A percentile compares a stretch with the other conserved stretches of the same genome.
Conservation (phyloP, 2,888 invertebrate genomes). For the Platynereis dumerilii region DNA sequence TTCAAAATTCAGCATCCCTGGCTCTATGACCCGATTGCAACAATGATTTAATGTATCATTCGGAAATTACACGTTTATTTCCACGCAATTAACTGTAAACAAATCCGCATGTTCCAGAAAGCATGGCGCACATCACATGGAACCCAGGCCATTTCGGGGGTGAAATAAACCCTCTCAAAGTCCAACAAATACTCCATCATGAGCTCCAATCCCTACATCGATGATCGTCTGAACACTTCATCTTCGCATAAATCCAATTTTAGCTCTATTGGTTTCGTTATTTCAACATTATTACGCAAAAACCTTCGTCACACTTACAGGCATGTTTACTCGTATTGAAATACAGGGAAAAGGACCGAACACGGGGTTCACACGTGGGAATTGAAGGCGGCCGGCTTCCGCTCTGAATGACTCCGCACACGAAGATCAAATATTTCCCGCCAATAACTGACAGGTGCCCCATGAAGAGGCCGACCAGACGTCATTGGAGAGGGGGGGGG, state of each 20-base stretch:
- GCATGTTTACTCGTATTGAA: slow-evolving; percentile 4
- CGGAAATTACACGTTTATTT: too few relatives aligned
- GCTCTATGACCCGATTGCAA: too few relatives aligned
- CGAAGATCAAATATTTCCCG: background rate
- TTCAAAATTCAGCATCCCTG: too few relatives aligned
- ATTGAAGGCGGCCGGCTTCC: background rate
- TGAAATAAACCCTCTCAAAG: too few relatives aligned
- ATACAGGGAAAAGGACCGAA: slow-evolving; percentile 4
- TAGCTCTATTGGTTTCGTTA: background rate
- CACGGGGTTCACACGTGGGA: slow-evolving; percentile 7
- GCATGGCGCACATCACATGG: too few relatives aligned
- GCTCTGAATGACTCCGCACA: background rate
- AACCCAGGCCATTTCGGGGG: too few relatives aligned
- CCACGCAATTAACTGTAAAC: too few relatives aligned
- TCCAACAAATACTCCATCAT: too few relatives aligned
- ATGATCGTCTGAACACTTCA: background rate
- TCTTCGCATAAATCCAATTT: background rate
- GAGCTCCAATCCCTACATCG: background rate
- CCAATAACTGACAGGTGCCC: too few relatives aligned
- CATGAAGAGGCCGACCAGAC: too few relatives aligned
- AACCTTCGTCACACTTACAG: background rate
- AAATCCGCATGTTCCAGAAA: background rate
- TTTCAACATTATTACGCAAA: background rate
- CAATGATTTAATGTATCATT: too few relatives aligned
- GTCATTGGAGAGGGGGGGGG: too few relatives aligned